phyloP scores from a whole-genome alignment of 2,888 invertebrate species.

The Stratiomys singularior region DNA sequence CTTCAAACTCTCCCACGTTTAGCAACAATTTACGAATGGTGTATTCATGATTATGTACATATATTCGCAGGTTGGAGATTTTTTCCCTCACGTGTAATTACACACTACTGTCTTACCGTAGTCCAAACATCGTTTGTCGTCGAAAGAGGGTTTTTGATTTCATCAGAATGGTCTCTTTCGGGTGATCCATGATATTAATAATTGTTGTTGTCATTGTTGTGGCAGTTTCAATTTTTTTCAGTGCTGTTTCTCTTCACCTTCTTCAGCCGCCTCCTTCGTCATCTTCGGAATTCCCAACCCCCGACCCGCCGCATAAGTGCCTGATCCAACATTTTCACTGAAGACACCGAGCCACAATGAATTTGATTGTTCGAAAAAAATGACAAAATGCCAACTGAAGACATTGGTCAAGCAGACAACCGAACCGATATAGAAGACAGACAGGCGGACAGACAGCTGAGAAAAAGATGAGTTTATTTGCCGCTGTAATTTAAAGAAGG shows the following conservation, averaged over 20 bases:
- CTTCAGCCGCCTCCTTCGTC: background rate
- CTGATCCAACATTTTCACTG: too few species aligned
- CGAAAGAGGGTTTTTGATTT: constrained; percentile 1
- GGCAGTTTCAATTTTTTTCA: background rate
- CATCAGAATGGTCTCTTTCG: background rate
- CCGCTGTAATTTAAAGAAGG: too few species aligned
- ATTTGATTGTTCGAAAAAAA: constrained; percentile 18
- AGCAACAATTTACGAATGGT: constrained; percentile 2
- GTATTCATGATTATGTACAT: too few species aligned
- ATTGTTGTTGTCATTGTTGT: background rate
- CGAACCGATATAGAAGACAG: background rate
- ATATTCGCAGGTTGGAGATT: background rate
- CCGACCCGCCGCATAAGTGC: too few species aligned
- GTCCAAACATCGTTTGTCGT: background rate
- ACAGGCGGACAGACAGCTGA: background rate
- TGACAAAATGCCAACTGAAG: constrained; percentile 23
- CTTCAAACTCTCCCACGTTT: background rate
- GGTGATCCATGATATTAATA: constrained; percentile 3
- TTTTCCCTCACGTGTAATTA: constrained; percentile 9
- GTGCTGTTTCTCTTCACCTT: background rate
- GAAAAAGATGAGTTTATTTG: too few species aligned
- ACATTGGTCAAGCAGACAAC: background rate
- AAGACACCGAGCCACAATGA: background rate
- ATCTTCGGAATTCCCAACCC: too few species aligned
- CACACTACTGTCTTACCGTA: background rate